A percentile compares a stretch with the other conserved stretches of the same genome.
phyloP scores from a whole-genome alignment of 2,797 vertebrate species.

The Pempheris klunzingeri region DNA sequence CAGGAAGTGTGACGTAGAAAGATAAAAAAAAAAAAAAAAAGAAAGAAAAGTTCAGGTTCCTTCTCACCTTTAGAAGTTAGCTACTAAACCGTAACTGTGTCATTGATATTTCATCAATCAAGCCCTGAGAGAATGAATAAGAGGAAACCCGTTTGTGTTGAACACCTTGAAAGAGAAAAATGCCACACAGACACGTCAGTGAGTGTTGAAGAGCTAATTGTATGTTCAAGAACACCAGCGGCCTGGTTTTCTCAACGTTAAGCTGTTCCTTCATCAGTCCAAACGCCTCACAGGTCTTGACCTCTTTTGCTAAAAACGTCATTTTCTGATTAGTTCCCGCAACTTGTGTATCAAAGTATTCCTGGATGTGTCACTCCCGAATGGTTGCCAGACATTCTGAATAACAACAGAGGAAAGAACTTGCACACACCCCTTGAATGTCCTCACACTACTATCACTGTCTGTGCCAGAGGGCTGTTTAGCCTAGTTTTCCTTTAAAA shows the following conservation, averaged over 20 bases:
- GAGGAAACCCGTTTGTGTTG: no score
- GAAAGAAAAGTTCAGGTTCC: background rate
- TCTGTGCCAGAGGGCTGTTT: background rate
- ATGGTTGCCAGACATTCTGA: conserved; percentile 22
- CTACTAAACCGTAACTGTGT: no score
- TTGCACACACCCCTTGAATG: conserved; percentile 16
- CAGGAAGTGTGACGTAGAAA: background rate
- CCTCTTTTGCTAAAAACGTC: background rate
- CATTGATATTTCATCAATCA: no score
- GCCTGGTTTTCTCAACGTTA: background rate
- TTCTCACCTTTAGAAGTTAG: no score
- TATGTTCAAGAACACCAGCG: background rate
- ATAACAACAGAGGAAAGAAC: background rate
- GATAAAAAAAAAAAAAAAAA: background rate
- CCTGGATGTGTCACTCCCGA: background rate
- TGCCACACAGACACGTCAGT: background rate
- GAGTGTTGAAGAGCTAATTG: no score
- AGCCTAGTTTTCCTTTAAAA: background rate
- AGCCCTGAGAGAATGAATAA: background rate
- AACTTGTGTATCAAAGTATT: background rate
- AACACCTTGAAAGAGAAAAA: background rate
- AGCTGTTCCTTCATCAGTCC: background rate
- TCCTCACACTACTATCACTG: conserved; percentile 13
- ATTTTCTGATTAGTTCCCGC: background rate
- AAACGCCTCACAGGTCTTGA: background rate